phyloP scores from a whole-genome alignment of 2,888 invertebrate species.

The Temnothorax unifasciatus region DNA sequence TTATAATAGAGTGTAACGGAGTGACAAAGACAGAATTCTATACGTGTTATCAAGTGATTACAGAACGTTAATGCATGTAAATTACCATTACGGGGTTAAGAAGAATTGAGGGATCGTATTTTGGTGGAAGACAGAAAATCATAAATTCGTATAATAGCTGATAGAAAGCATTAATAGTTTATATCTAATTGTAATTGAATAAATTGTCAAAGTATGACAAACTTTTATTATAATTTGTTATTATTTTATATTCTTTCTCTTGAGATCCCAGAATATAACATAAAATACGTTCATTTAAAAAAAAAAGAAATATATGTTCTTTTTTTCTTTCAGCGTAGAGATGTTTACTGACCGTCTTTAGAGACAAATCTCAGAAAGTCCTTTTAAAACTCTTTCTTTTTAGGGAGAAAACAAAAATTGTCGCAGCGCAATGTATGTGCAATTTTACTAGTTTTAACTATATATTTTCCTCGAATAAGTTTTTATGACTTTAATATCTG shows the following conservation, averaged over 20 bases:
- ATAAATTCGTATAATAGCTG: background rate
- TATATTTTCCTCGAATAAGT: background rate
- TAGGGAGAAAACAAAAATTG: background rate
- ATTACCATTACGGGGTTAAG: background rate
- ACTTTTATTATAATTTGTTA: background rate
- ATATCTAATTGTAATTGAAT: background rate
- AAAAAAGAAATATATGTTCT: background rate
- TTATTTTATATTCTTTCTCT: background rate
- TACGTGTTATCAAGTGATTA: background rate
- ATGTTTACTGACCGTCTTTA: conserved; percentile 1
- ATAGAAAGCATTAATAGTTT: background rate
- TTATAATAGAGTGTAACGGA: background rate
- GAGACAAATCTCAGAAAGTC: background rate
- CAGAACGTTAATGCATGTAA: background rate
- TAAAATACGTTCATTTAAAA: background rate
- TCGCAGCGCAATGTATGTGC: background rate
- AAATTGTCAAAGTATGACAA: background rate
- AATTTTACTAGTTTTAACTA: conserved; percentile 15
- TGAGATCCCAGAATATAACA: background rate
- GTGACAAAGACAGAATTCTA: background rate
- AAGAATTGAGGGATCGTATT: background rate
- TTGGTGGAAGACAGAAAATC: background rate
- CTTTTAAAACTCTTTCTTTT: background rate
- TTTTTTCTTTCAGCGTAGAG: background rate
- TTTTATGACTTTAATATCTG: background rate